phyloP scores from a whole-genome alignment of 2,888 invertebrate genomes.

The Orthonevra nobilis region DNA sequence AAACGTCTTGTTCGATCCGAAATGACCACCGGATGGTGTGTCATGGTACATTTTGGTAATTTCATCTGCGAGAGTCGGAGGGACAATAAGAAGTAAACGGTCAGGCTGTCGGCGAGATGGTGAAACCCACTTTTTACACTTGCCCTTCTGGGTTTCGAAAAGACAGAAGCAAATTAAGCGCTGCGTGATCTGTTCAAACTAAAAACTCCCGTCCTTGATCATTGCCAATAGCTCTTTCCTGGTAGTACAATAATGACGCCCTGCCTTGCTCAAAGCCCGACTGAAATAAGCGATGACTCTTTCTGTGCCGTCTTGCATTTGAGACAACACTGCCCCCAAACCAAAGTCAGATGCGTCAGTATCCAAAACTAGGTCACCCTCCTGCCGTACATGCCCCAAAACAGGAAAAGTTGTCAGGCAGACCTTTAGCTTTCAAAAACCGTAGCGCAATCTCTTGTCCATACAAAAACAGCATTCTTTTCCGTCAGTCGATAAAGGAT shows the following conservation, averaged over 20 bases:
- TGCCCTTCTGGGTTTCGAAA: constrained; percentile 13
- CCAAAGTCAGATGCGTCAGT: constrained; percentile 9
- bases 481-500: constrained; percentile 7
- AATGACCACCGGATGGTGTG: background rate
- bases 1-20: background rate
- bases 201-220: constrained; percentile 13
- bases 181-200: constrained; percentile 8
- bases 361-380: background rate
- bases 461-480: constrained; percentile 4
- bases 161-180: constrained; percentile 5
- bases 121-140: constrained; percentile 9
- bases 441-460: constrained; percentile 1
- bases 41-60: background rate
- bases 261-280: background rate
- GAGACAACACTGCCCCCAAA: constrained; percentile 6
- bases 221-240: constrained; percentile 20
- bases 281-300: constrained; percentile 43
- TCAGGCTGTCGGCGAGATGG: background rate
- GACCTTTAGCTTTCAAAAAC: no score
- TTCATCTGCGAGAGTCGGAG: background rate
- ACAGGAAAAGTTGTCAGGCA: background rate
- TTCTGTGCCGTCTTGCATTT: constrained; percentile 47
- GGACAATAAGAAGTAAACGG: background rate
- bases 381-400: background rate
- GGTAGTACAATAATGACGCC: constrained; percentile 29